Base-by-base conservation (phyloP, 2,113 vertebrate genomes). In the Osmerus mordax region DNA sequence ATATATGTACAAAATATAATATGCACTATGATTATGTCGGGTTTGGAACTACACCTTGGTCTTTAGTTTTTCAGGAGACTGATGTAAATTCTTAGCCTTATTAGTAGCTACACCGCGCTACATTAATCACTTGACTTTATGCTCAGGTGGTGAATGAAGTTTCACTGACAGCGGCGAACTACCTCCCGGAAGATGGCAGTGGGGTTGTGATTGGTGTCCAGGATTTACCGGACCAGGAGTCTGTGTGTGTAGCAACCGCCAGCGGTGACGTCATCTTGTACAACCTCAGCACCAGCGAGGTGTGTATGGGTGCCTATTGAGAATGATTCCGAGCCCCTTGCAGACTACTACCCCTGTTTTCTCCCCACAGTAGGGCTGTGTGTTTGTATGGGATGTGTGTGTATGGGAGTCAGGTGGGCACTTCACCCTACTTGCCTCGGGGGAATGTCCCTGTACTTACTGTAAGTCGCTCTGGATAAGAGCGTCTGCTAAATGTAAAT, bases 221-320 rank as follows among this genome's bases (percentile, higher is more conserved):
- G 89, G 94, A 97, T 77, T 78, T 98, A 69, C 91, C 94, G 14
- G 97, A 96, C 41, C 92, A 94, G 9, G 95, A 97, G 73, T 93
- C 93, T 0, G 92, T 93, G 0, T 99, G 97, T 87, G 81, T 98
- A 84, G 96, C 96, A 72, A 97, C 95, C 4, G 90, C 93, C 3
- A 89, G 83, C 0, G 97, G 97, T 6, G 96, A 98, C 8, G 93
- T 99, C 41, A 74, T 98, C 2, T 84, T 99, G 3, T 98, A 92
- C 81, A 95, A 87, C 83, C 81, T 96, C 72, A 91, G 67, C 81
- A 94, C 91, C 0, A 87, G 86, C 53, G 93, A 97, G 95, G 97
- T 98, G 78, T 6, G 18, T 1, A 61, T 19, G 8, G 36, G n/a
- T 13, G 5, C 70, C 9, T 41, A 32, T 9, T 56, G 18, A 60